Percentiles rank a stretch among this genome's conserved stretches.
phyloP scores from a whole-genome alignment of 1,140 invertebrate species.

The Bicyclus anynana region DNA sequence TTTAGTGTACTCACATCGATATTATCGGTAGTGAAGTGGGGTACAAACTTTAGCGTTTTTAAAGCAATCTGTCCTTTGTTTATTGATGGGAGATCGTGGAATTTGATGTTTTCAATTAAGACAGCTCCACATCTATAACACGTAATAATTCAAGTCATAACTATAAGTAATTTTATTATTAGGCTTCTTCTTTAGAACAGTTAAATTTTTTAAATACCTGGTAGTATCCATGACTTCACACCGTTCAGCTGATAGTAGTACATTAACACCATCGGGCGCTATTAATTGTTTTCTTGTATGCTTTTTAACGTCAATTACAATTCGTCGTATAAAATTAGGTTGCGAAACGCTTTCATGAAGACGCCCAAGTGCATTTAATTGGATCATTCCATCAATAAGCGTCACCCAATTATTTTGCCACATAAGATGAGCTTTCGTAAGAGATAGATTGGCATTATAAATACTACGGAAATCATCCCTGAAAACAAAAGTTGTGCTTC shows the following conservation, averaged over 20 bases:
- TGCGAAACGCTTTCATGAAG: conserved; percentile 24
- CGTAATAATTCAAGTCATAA: not conserved
- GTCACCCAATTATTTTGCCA: conserved; percentile 47
- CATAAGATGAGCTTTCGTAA: conserved; percentile 30
- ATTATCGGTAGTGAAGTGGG: conserved; percentile 18
- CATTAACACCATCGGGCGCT: not conserved
- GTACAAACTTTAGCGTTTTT: conserved; percentile 27
- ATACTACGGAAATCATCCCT: conserved; percentile 41
- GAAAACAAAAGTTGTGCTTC: no score
- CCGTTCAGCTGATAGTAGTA: conserved; percentile 13
- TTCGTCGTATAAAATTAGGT: conserved; percentile 30
- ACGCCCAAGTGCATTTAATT: conserved; percentile 29
- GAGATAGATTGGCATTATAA: conserved; percentile 25
- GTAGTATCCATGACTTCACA: conserved; percentile 11
- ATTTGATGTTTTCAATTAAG: conserved; percentile 21
- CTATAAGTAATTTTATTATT: not conserved
- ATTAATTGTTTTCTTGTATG: conserved; percentile 1
- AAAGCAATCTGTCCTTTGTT: conserved; percentile 14
- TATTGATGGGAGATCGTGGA: conserved; percentile 15
- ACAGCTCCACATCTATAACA: conserved; percentile 30
- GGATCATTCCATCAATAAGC: conserved; percentile 37
- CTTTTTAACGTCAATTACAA: conserved; percentile 29
- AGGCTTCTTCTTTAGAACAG: no score
- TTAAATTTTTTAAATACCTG: conserved; percentile 12
- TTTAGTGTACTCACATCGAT: conserved; percentile 23